Conservation (phyloP, 2,797 vertebrate species). For the Diplodus sargus region DNA sequence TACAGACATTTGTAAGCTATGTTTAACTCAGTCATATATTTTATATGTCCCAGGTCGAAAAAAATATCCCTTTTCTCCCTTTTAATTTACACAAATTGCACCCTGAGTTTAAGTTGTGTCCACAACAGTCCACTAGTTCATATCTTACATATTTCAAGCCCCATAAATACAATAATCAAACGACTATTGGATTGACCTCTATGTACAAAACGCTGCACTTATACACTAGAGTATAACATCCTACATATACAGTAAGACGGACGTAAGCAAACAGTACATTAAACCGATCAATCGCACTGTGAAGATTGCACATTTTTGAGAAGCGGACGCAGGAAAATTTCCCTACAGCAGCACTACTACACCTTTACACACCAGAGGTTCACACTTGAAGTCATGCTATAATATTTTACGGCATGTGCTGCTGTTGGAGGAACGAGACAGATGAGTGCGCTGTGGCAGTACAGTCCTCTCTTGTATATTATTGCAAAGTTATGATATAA, state of each 20-base stretch:
- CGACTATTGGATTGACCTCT: conserved; percentile 47
- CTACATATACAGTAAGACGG: conserved; percentile 43
- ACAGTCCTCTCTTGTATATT: conserved; percentile 37
- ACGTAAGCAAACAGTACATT: conserved; percentile 47
- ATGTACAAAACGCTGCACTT: conserved; percentile 54
- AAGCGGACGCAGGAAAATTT: conserved; percentile 34
- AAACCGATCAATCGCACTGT: conserved; percentile 13
- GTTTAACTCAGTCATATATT: conserved; percentile 55
- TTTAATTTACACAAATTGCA: conserved; percentile 74
- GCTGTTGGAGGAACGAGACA: conserved; percentile 4
- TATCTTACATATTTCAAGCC: conserved; percentile 41
- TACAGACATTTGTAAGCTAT: conserved; percentile 49
- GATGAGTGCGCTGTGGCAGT: conserved; percentile 34
- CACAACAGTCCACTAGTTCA: conserved; percentile 54
- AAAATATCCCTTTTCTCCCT: conserved; percentile 69
- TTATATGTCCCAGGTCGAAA: conserved; percentile 62
- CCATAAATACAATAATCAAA: conserved; percentile 57
- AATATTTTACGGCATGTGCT: conserved; percentile 21
- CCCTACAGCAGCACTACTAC: conserved; percentile 43
- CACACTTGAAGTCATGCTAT: conserved; percentile 37
- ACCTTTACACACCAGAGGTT: conserved; percentile 15
- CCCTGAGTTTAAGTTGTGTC: conserved; percentile 72
- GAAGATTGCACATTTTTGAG: conserved; percentile 24
- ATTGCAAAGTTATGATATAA: conserved; percentile 56
- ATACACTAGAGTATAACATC: conserved; percentile 51